These are phyloP conservation scores for Polydesmus complanatus DNA, from an alignment of 2,888 invertebrate species.

Conservation along the genomic window DNA sequence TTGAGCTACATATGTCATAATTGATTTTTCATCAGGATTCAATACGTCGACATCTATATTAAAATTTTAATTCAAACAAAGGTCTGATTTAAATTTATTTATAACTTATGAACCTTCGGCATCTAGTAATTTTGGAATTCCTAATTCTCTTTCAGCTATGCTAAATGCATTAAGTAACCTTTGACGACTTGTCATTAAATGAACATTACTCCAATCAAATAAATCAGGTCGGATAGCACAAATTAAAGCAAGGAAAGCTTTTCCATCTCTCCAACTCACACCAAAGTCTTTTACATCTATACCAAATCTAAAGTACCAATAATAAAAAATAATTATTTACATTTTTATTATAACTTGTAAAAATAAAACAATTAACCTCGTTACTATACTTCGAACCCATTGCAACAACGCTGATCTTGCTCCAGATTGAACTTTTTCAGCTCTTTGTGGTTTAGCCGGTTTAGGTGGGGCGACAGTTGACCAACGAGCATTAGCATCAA, in stretches of 20 bases:
- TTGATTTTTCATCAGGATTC: slow-evolving; percentile 90
- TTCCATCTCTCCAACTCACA: slow-evolving; percentile 88
- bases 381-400: slow-evolving; percentile 87
- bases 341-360: slow-evolving; percentile 5
- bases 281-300: slow-evolving; percentile 87
- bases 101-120: slow-evolving; percentile 48
- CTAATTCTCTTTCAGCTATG: slow-evolving; percentile 78
- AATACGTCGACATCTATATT: slow-evolving; percentile 75
- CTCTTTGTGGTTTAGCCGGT: slow-evolving; percentile 19
- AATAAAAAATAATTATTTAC: neutral
- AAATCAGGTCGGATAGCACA: slow-evolving; percentile 87
- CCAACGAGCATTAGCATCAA: slow-evolving; percentile 18
- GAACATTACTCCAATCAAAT: slow-evolving; percentile 60
- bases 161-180: slow-evolving; percentile 85
- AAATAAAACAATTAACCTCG: slow-evolving; percentile 40
- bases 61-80: no score
- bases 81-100: neutral
- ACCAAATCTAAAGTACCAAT: slow-evolving; percentile 46
- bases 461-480: slow-evolving; percentile 27
- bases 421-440: slow-evolving; percentile 52
- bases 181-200: slow-evolving; percentile 58
- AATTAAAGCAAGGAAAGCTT: slow-evolving; percentile 87
- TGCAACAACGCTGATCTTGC: slow-evolving; percentile 80
- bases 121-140: slow-evolving; percentile 79
- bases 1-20: slow-evolving; percentile 97